These are phyloP conservation scores for Panorpa germanica DNA, from an alignment of 2,888 invertebrate genomes.

Conservation along the genomic window DNA sequence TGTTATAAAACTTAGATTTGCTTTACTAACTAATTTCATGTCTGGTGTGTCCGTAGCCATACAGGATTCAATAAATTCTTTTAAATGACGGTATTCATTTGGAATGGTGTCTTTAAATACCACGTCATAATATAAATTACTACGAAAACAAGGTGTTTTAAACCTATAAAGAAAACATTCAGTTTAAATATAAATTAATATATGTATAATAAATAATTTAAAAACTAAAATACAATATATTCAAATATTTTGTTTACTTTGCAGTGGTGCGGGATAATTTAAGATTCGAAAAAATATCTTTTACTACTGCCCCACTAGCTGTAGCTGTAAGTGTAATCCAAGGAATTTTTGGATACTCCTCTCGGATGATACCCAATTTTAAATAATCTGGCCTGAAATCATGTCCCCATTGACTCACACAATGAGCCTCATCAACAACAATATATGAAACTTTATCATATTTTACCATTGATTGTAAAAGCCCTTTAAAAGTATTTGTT, in stretches of 20 bases:
- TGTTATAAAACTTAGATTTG: conserved; percentile 5
- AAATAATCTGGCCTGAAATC: conserved; percentile 93
- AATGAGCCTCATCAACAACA: conserved; percentile 94
- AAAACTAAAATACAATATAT: no score
- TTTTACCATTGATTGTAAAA: conserved; percentile 49
- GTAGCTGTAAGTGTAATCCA: conserved; percentile 95
- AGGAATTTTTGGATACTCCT: conserved; percentile 44
- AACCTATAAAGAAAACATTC: no score
- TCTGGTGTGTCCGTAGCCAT: conserved; percentile 36
- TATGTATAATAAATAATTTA: no score
- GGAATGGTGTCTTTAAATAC: conserved; percentile 68
- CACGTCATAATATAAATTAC: conserved; percentile 90
- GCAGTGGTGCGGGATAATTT: no score
- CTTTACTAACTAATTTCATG: conserved; percentile 26
- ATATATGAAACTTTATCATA: conserved; percentile 71
- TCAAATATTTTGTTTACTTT: no score
- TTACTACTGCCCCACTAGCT: conserved; percentile 58
- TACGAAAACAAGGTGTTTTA: conserved; percentile 74
- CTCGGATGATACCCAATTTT: conserved; percentile 55
- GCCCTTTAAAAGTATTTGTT: conserved; percentile 49
- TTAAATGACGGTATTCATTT: conserved; percentile 65
- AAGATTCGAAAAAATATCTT: conserved; percentile 64
- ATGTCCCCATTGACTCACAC: conserved; percentile 98
- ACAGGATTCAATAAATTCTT: conserved; percentile 47
- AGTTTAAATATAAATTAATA: no score